Conservation (phyloP, 2,797 vertebrate species). For the Todus mexicanus region DNA sequence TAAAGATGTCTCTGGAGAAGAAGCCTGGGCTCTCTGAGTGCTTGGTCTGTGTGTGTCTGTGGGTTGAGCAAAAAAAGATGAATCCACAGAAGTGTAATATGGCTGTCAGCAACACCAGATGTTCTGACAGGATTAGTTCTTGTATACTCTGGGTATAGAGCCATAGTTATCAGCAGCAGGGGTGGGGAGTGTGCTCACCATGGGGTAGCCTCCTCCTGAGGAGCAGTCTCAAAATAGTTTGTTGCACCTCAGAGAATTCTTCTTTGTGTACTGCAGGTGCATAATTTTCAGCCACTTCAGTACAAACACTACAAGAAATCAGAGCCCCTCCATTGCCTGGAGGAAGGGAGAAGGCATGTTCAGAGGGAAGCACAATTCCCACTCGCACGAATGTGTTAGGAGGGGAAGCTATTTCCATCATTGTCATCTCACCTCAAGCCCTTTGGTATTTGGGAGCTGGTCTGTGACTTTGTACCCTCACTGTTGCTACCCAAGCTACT, state of each 20-base stretch:
- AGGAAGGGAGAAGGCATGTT: neutral
- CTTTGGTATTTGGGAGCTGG: neutral
- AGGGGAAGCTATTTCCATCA: neutral
- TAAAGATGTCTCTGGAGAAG: neutral
- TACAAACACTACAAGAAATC: neutral
- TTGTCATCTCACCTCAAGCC: neutral
- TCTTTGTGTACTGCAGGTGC: neutral
- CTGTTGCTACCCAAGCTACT: neutral
- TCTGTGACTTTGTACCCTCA: neutral
- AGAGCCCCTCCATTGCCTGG: neutral
- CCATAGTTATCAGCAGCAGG: neutral
- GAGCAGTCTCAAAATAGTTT: neutral
- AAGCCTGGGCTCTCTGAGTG: neutral
- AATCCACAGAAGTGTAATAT: neutral
- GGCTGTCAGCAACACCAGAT: neutral
- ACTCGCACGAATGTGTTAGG: rapidly evolving
- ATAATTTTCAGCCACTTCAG: neutral
- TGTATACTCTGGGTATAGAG: neutral
- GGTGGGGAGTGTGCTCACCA: neutral
- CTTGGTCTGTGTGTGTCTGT: neutral
- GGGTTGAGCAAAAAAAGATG: neutral
- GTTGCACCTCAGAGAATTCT: neutral
- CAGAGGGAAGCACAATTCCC: neutral
- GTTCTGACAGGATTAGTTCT: neutral
- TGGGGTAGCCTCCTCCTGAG: neutral